Evolutionary conservation across 2,797 vertebrate genomes (phyloP), one percentile per base, ranked within the genome.

Genomic region (Chelon labrosus): DNA sequence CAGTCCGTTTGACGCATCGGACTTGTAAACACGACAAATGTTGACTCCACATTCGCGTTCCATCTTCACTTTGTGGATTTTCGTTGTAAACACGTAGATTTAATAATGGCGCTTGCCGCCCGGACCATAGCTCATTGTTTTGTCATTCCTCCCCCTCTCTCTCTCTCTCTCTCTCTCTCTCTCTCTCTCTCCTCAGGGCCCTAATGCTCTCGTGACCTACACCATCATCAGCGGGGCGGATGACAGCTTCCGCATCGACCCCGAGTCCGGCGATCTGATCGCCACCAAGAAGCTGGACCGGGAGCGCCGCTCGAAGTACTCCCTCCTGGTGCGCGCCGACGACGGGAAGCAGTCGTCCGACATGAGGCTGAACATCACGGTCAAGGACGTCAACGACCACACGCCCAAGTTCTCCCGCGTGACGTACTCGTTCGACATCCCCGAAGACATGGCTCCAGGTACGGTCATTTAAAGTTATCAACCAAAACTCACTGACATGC

Each of bases 191-290:
- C 39, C 80, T 42, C 75, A 99, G 98, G 98, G 98, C 80, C 96
- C 97, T 10, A 99, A 99, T 20, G 98, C 98, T 50, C 93, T 99
- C 0, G 97, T 99, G 70, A 99, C 98, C 0, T 99, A 99, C 82
- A 96, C 97, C 9, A 98, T 99, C 84, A 96, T 99, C 89, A 99
- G 97, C 0, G 98, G 98, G 2, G 97, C 98, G 0, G 98, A 99
- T 3, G 97, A 98, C 81, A 98, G 97, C 76, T 99, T 99, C 84
- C 95, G 96, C 7, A 93, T 99, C 0, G 98, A 99, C 88, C 97
- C 98, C 0, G 96, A 99, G 67, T 99, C 97, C 0, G 98, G 98
- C 1, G 98, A 99, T 42, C 93, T 99, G 79, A 96, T 97, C 1
- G 98, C 97, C 49, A 98, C 97, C 56, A 95, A 91, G 87, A 95